Conservation (phyloP, 1,140 invertebrate species). For the Trichonephila inaurata region DNA sequence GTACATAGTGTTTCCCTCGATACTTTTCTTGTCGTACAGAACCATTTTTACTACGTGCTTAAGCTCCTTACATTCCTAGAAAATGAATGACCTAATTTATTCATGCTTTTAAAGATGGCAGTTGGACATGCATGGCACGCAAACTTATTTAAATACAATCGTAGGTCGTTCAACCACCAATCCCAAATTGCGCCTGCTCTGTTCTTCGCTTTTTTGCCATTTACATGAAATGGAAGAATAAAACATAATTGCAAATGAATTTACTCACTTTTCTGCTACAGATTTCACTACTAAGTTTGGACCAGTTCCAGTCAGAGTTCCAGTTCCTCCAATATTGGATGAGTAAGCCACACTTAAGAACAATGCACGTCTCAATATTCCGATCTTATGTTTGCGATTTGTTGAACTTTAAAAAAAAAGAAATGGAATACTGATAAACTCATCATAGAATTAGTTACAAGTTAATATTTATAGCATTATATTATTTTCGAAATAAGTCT, state of each 20-base stretch:
- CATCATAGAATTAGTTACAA: too few species aligned
- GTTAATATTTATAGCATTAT: too few species aligned
- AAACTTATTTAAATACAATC: not conserved
- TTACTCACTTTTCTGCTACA: slow-evolving; percentile 83
- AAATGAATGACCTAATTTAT: not conserved
- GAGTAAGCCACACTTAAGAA: slow-evolving; percentile 90
- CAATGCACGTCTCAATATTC: slow-evolving; percentile 79
- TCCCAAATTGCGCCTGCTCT: not conserved
- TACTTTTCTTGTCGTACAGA: too few species aligned
- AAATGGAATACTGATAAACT: not conserved
- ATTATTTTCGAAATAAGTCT: too few species aligned
- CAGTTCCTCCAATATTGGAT: slow-evolving; percentile 90
- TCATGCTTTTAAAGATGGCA: not conserved
- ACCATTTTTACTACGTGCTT: too few species aligned
- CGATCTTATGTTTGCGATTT: slow-evolving; percentile 16
- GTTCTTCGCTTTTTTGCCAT: not conserved
- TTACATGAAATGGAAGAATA: not conserved
- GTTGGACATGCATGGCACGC: not conserved
- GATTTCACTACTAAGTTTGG: slow-evolving; percentile 88
- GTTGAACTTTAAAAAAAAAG: not conserved
- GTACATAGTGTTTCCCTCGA: too few species aligned
- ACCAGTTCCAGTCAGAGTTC: slow-evolving; percentile 92
- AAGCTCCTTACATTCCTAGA: too few species aligned
- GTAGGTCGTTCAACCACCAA: not conserved
- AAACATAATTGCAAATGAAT: not conserved